Base-by-base conservation (phyloP, 2,888 invertebrate species). In the Dioctria linearis region DNA sequence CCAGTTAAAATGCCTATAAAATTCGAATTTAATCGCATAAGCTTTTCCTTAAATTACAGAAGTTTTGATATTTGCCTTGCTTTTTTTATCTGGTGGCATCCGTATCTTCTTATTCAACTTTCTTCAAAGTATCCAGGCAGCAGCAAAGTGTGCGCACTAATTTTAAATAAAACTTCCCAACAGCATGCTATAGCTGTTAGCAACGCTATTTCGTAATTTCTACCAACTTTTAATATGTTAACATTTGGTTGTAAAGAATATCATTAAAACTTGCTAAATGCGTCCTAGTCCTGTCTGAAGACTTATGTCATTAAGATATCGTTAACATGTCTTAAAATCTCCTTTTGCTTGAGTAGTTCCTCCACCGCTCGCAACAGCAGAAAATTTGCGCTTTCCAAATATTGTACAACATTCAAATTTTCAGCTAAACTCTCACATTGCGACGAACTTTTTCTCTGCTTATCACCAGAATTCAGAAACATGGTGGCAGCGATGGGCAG, bases 241-340 rank as follows among this genome's bases (percentile, higher is more conserved):
- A 57, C 42, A 73, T 25, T 51, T 66, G 66, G 40, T 9, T 5
- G 8, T n/a, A 40, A 59, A 42, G 59, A 59, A 73, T 57, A 73
- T 73, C 73, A 73, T 73, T 73, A 73, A 73, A 73, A 73, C 73
- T 73, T 73, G 42, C 57, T 57, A 51, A 57, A 57, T 73, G 73
- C 40, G 73, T 42, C 73, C 73, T 37, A 39, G 73, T 42, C 73
- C 73, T 37, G 57, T 57, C 57, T 73, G 73, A 43, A 57, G 37
- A 57, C 42, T 73, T 57, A 73, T 57, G 73, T 57, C 73, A 73
- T 73, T 73, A 73, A 73, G 73, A 73, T 73, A 73, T 73, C 73
- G 51, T 73, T 73, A 73, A 73, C 73, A 73, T 73, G 73, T 73
- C 73, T 73, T 73, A 59, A 73, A 73, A 39, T 73, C 57, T 57